Evolutionary conservation across 2,888 invertebrate species (phyloP).

Genomic region (Pseudoips prasinana): DNA sequence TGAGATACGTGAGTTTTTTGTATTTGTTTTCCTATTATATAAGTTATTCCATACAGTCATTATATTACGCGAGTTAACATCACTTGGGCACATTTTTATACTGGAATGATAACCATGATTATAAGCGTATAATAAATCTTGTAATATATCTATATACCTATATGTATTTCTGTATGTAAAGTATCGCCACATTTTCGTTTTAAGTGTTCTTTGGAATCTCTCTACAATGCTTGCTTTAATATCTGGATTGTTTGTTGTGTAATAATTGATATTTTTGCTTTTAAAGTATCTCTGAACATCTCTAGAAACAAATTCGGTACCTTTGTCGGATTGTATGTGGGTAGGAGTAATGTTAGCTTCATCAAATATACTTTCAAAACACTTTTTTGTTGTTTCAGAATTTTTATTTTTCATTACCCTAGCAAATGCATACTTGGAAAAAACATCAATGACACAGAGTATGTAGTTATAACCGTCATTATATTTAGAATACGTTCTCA

Average conservation of each 20-base stretch:
- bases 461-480: constrained; percentile 25
- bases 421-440: constrained; percentile 24
- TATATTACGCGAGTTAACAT: too few relatives aligned
- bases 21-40: too few relatives aligned
- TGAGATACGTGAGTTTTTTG: too few relatives aligned
- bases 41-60: too few relatives aligned
- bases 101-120: too few relatives aligned
- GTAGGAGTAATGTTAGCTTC: constrained; percentile 12
- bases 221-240: constrained; percentile 31
- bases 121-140: too few relatives aligned
- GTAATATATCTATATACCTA: too few relatives aligned
- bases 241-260: constrained; percentile 28
- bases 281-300: constrained; percentile 16
- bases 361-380: constrained; percentile 26
- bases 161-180: too few relatives aligned
- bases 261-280: constrained; percentile 11
- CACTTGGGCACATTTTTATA: too few relatives aligned
- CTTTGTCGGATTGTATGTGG: constrained; percentile 24
- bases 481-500: constrained; percentile 18
- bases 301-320: constrained; percentile 27
- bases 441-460: constrained; percentile 28
- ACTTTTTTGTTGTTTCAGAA: constrained; percentile 17
- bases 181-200: too few relatives aligned
- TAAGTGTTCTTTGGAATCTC: too few relatives aligned
- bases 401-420: constrained; percentile 20